Percentiles rank a stretch among this genome's conserved stretches.
Evolutionary conservation across 2,797 vertebrate genomes (phyloP).

Genomic region (Hydrocynus forskahlii): DNA sequence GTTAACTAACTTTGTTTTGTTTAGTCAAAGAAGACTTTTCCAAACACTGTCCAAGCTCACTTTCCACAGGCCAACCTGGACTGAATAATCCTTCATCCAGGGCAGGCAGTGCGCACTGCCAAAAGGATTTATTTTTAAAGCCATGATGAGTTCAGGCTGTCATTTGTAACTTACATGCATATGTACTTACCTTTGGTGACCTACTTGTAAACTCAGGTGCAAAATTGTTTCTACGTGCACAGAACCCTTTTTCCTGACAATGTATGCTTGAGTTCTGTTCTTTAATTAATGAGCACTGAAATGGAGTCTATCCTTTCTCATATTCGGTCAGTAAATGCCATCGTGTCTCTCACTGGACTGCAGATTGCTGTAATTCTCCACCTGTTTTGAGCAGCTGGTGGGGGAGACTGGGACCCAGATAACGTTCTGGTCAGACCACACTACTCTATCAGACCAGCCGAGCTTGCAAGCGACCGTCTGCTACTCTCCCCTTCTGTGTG

Average conservation of each 20-base stretch:
- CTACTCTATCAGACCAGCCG: neutral
- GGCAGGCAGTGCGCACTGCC: slow-evolving; percentile 28
- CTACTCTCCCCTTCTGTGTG: neutral
- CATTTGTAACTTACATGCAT: neutral
- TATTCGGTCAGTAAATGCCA: neutral
- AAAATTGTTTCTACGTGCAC: too few species aligned
- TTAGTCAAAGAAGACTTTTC: slow-evolving; percentile 86
- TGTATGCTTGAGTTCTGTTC: neutral
- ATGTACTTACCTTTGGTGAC: neutral
- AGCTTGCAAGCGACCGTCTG: slow-evolving; percentile 16
- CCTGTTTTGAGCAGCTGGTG: slow-evolving; percentile 5
- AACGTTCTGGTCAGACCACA: neutral
- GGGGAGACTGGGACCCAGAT: slow-evolving; percentile 11
- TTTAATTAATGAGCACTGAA: neutral
- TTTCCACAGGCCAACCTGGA: neutral
- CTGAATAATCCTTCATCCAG: slow-evolving; percentile 46
- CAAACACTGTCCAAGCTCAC: slow-evolving; percentile 31
- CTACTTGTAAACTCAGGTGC: too few species aligned
- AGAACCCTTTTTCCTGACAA: too few species aligned
- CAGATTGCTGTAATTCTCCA: slow-evolving; percentile 7
- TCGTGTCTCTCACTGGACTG: neutral
- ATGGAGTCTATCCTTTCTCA: neutral
- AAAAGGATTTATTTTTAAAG: slow-evolving; percentile 18
- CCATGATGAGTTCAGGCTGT: neutral
- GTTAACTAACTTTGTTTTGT: slow-evolving; percentile 52